Percentiles rank a stretch among this genome's conserved stretches.
phyloP scores from a whole-genome alignment of 2,888 invertebrate species.

The Oegoconia quadripuncta region DNA sequence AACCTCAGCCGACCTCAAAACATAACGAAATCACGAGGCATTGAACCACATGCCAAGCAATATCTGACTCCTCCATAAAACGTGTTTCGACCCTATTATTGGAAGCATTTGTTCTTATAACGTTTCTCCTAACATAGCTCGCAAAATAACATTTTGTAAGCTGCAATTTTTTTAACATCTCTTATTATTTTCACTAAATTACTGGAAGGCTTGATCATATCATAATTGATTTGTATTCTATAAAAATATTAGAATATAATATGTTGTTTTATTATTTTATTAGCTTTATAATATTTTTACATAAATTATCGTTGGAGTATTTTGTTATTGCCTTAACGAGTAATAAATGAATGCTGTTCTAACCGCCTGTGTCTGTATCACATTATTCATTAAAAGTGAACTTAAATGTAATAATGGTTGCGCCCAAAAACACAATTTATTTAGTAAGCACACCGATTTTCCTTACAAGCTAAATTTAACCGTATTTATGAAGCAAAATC shows the following conservation, averaged over 20 bases:
- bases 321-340: slow-evolving; percentile 52
- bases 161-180: slow-evolving; percentile 53
- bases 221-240: slow-evolving; percentile 73
- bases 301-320: slow-evolving; percentile 69
- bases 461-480: too few species aligned
- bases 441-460: too few species aligned
- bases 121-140: slow-evolving; percentile 57
- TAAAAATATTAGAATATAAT: slow-evolving; percentile 77
- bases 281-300: slow-evolving; percentile 48
- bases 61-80: too few species aligned
- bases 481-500: too few species aligned
- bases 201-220: slow-evolving; percentile 78
- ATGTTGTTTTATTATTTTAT: slow-evolving; percentile 57
- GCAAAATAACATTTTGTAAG: slow-evolving; percentile 65
- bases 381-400: too few species aligned
- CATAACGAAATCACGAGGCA: too few species aligned
- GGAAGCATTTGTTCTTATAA: slow-evolving; percentile 58
- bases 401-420: too few species aligned
- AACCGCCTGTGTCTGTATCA: slow-evolving; percentile 34
- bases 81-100: slow-evolving; percentile 54
- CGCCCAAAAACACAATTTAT: too few species aligned
- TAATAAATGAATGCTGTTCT: slow-evolving; percentile 40
- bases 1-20: too few species aligned
- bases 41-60: too few species aligned
- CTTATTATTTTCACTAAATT: slow-evolving; percentile 69